These are phyloP conservation scores for Hydropotes inermis DNA, from an alignment of 2,113 vertebrate genomes.

Conservation along the genomic window DNA sequence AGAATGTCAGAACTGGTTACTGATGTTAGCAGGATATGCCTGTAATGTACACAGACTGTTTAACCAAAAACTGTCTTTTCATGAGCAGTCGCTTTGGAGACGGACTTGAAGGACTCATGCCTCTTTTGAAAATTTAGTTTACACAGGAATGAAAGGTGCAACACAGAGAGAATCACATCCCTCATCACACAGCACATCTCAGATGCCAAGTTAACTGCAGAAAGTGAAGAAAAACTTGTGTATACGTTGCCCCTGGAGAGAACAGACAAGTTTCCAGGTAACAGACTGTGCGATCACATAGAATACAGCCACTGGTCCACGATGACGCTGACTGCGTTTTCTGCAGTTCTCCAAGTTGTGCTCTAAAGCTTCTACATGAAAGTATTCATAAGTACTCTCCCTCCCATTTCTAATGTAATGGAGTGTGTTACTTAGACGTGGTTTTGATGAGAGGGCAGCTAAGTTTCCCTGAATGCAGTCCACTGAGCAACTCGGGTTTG, in stretches of 20 bases:
- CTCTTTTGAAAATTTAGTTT: conserved; percentile 76
- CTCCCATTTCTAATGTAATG: neutral
- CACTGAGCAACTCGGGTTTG: neutral
- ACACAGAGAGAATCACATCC: conserved; percentile 72
- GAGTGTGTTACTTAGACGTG: neutral
- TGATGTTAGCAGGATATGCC: neutral
- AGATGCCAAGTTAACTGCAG: conserved; percentile 80
- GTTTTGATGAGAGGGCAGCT: neutral
- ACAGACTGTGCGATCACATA: neutral
- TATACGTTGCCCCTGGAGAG: conserved; percentile 86
- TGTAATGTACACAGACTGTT: neutral
- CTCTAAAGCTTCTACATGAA: neutral
- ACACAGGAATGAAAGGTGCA: conserved; percentile 80
- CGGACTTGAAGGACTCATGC: neutral
- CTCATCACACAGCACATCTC: conserved; percentile 82
- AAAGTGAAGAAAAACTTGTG: conserved; percentile 83
- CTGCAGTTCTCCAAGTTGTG: neutral
- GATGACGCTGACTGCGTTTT: neutral
- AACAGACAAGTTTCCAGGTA: conserved; percentile 85
- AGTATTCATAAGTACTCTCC: neutral
- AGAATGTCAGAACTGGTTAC: neutral
- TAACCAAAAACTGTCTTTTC: neutral
- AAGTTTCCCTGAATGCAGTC: neutral
- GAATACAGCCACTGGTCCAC: neutral
- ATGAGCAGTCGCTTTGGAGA: neutral